Base-by-base conservation (phyloP, 2,797 vertebrate species). In the Triplophysa yarkandensis region DNA sequence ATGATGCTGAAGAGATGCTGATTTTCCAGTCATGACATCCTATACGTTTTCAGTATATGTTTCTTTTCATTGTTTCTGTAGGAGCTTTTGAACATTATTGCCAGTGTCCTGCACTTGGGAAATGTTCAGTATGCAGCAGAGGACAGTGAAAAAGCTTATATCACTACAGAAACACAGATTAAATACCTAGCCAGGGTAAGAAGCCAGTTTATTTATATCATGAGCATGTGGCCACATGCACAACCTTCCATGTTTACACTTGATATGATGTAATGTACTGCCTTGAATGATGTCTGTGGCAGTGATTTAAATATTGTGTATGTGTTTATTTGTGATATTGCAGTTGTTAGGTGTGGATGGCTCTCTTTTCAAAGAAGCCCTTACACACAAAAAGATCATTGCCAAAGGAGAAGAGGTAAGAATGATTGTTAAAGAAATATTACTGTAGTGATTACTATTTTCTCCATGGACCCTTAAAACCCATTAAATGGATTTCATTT, bases 391-490 rank as follows among this genome's bases (percentile, higher is more conserved):
- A 91, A 99, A 96, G 92, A 98, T 99, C 82, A 98, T 91, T 46
- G 98, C 97, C 74, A 99, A 99, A 87, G 97, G 95, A 48, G 98
- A 99, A 79, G 96, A 99, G 95, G 97, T 98, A 77, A 27, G 81
- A 63, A 13, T 30, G 19, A 27, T 67, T 67, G 23, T 41, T 8
- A 32, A 2, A 39, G n/a, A 63, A 4, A 60, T 39, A 21, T 44
- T 23, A 7, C 32, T 58, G 6, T 34, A 13, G 6, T 55, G 14
- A 16, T 36, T 61, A 5, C 17, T 36, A 19, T 39, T 10, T n/a
- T n/a, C n/a, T n/a, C n/a, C n/a, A n/a, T n/a, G n/a, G n/a, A n/a
- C n/a, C n/a, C n/a, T n/a, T 39, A 66, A 66, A 50, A 32, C 6
- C 4, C 19, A n/a, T n/a, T n/a, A n/a, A n/a, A n/a, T n/a, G n/a